These are phyloP conservation scores for Blomia tropicalis DNA, from an alignment of 2,888 invertebrate species.

Conservation along the genomic window DNA sequence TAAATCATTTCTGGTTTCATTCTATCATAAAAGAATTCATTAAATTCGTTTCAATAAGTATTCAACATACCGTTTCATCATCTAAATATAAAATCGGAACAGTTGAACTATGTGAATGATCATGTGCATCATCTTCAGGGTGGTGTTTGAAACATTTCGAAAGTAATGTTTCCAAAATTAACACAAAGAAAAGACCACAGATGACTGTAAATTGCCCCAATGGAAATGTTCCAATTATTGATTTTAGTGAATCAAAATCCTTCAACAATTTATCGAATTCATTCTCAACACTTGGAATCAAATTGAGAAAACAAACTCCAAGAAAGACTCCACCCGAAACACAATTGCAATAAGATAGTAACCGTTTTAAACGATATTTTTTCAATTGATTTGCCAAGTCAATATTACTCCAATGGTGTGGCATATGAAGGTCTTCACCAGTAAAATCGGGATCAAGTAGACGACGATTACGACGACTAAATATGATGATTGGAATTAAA, in stretches of 20 bases:
- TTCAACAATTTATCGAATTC: slow-evolving; percentile 30
- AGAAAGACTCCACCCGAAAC: slow-evolving; percentile 38
- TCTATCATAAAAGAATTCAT: background rate
- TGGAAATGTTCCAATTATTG: slow-evolving; percentile 31
- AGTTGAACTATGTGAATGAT: background rate
- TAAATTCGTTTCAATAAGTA: background rate
- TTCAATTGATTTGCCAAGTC: slow-evolving; percentile 7
- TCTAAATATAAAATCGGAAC: slow-evolving; percentile 20
- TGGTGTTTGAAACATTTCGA: slow-evolving; percentile 24
- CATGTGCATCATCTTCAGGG: background rate
- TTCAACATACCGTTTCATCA: slow-evolving; percentile 15
- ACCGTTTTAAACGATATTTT: background rate
- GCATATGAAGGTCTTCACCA: background rate
- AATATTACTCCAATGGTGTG: background rate
- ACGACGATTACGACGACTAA: slow-evolving; percentile 8
- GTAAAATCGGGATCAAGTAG: background rate
- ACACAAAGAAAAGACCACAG: slow-evolving; percentile 34
- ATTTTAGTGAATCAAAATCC: background rate
- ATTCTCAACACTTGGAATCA: slow-evolving; percentile 35
- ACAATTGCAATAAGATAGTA: slow-evolving; percentile 32
- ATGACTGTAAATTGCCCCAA: slow-evolving; percentile 33
- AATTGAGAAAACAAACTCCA: slow-evolving; percentile 35
- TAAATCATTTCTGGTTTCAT: background rate
- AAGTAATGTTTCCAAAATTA: slow-evolving; percentile 33
- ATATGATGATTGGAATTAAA: slow-evolving; percentile 21